Conservation (phyloP, 2,888 invertebrate species). For the Aplocera efformata region DNA sequence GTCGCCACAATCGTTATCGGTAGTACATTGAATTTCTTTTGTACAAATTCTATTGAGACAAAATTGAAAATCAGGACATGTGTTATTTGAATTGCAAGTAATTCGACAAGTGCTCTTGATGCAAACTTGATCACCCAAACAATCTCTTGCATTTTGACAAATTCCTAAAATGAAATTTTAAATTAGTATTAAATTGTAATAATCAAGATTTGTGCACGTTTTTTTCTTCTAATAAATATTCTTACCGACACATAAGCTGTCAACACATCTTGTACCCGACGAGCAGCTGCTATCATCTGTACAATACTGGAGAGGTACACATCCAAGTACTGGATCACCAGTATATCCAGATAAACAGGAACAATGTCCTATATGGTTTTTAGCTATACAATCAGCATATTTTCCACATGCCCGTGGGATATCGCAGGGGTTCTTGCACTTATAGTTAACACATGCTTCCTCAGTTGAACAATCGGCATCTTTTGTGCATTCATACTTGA, state of each 20-base stretch:
- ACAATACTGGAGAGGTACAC: slow-evolving; percentile 91
- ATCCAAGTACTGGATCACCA: slow-evolving; percentile 92
- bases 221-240: slow-evolving; percentile 25
- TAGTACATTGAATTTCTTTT: slow-evolving; percentile 88
- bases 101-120: slow-evolving; percentile 92
- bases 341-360: slow-evolving; percentile 91
- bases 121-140: slow-evolving; percentile 91
- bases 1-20: slow-evolving; percentile 85
- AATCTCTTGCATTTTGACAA: slow-evolving; percentile 90
- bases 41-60: slow-evolving; percentile 92
- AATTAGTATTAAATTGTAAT: slow-evolving; percentile 2
- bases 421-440: slow-evolving; percentile 90
- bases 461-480: slow-evolving; percentile 87
- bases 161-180: slow-evolving; percentile 75
- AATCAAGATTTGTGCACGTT: slow-evolving; percentile 4
- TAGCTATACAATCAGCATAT: slow-evolving; percentile 87
- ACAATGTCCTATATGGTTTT: slow-evolving; percentile 90
- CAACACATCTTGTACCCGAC: slow-evolving; percentile 90
- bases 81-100: slow-evolving; percentile 88
- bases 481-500: slow-evolving; percentile 87
- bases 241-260: slow-evolving; percentile 88
- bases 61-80: slow-evolving; percentile 92
- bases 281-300: slow-evolving; percentile 90
- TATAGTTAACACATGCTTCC: slow-evolving; percentile 88
- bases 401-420: slow-evolving; percentile 91